Conservation (phyloP, 2,888 invertebrate species). For the Nymphalis polychloros region DNA sequence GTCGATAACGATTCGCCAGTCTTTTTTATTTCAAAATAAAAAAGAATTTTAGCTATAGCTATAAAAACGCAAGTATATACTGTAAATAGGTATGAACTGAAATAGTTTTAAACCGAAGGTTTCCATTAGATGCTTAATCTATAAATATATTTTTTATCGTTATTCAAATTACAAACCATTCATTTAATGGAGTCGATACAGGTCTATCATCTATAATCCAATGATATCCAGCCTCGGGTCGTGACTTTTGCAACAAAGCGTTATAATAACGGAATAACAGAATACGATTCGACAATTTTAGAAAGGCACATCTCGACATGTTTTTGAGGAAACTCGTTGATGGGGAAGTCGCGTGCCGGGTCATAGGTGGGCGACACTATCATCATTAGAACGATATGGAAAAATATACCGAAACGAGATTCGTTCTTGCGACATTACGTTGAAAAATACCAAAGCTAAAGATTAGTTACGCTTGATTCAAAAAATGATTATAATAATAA, state of each 20-base stretch:
- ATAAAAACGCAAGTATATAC: no score
- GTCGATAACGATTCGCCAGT: no score
- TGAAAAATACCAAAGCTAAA: slow-evolving; percentile 19
- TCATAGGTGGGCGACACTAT: slow-evolving; percentile 47
- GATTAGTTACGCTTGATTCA: no score
- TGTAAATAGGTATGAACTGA: no score
- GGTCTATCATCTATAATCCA: slow-evolving; percentile 1
- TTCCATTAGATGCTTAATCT: no score
- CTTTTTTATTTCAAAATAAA: no score
- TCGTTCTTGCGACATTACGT: slow-evolving; percentile 21
- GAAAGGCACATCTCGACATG: slow-evolving; percentile 34
- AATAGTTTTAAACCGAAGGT: no score
- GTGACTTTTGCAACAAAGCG: slow-evolving; percentile 24
- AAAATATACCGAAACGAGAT: slow-evolving; percentile 36
- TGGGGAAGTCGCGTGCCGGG: slow-evolving; percentile 44
- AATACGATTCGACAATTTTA: slow-evolving; percentile 27
- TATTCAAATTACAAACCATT: neutral
- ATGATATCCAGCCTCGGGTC: slow-evolving; percentile 7
- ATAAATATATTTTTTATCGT: neutral
- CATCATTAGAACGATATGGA: slow-evolving; percentile 31
- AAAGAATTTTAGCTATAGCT: no score
- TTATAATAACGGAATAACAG: slow-evolving; percentile 14
- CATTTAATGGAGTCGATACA: neutral
- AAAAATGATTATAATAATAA: no score
- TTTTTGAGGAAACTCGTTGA: slow-evolving; percentile 19